Base-by-base conservation (phyloP, 2,888 invertebrate genomes). In the Plagiodera versicolora region DNA sequence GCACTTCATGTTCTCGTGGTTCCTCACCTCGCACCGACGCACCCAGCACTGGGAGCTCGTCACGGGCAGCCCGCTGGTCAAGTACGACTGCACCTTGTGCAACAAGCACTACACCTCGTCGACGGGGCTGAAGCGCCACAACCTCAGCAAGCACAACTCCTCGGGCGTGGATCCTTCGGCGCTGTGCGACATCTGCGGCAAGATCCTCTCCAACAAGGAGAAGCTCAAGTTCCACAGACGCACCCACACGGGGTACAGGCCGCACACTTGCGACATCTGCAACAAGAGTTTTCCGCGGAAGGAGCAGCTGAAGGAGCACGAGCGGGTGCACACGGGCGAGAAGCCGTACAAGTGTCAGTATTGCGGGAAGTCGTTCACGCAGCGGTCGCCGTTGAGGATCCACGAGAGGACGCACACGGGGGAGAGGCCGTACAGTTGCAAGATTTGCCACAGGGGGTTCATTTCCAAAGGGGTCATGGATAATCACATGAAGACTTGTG, bases 331-430 rank as follows among this genome's bases (percentile, higher is more conserved):
- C 77, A 84, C 84, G 0, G 86, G 86, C 0, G 85, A 86, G 78
- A 84, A 84, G 75, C 86, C 86, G 47, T 83, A 84, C 77, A 83
- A 84, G 63, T 86, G 86, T 74, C 80, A 83, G 65, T 82, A 83
- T 74, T 86, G 86, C 77, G 84, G 84, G 16, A 86, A 86, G 77
- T 84, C 84, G 8, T 86, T 86, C 79, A 83, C 83, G 16, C 85
- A 86, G 78, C 80, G 84, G 24, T 84, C 84, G 63, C 85, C 85
- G 39, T 82, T 86, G 64, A 84, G 84, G 69, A 85, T 85, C 67
- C 86, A 86, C 75, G 84, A 85, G 75, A 78, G 86, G 74, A 85
- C 84, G 72, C 86, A 85, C 79, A 84, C 83, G 65, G 85, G 85
- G 54, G 83, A 84, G 66, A 79, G 84, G 64, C 86, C 85, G 1